These are phyloP conservation scores for Drosophila kanekoi DNA, from an alignment of 2,888 invertebrate genomes.

Conservation along the genomic window DNA sequence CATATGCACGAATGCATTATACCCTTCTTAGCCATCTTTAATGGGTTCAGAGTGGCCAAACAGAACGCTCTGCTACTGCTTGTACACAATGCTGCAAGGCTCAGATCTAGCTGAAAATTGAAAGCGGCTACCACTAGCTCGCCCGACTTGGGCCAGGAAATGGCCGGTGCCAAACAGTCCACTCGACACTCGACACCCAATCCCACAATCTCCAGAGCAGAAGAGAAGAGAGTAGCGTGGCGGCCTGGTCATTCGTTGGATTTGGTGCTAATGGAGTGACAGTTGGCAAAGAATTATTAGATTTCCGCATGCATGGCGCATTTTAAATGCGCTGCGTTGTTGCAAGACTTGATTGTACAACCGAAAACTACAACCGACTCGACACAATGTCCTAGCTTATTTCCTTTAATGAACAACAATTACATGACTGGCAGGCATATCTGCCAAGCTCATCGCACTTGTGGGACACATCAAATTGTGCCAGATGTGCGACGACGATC, in stretches of 20 bases:
- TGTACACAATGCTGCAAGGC: constrained; percentile 19
- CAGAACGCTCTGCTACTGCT: constrained; percentile 22
- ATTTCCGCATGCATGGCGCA: constrained; percentile 73
- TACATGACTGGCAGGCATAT: constrained; percentile 33
- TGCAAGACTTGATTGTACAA: constrained; percentile 42
- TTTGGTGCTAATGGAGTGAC: constrained; percentile 76
- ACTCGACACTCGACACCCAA: background rate
- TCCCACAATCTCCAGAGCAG: constrained; percentile 1
- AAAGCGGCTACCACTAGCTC: constrained; percentile 20
- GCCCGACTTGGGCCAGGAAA: constrained; percentile 45
- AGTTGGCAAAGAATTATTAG: constrained; percentile 76
- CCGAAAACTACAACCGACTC: constrained; percentile 4
- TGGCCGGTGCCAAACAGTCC: constrained; percentile 23
- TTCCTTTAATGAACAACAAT: constrained; percentile 65
- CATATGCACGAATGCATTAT: too few species aligned
- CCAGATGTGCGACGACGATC: constrained; percentile 66
- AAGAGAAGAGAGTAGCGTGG: constrained; percentile 11
- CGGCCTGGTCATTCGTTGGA: constrained; percentile 47
- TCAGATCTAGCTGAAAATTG: constrained; percentile 28
- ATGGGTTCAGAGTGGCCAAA: background rate
- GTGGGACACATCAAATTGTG: constrained; percentile 6
- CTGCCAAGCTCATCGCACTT: too few species aligned
- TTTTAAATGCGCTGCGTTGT: constrained; percentile 39
- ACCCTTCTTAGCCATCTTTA: too few species aligned
- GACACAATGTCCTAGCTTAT: constrained; percentile 40